These are phyloP conservation scores for Notodonta dromedarius DNA, from an alignment of 2,888 invertebrate species.

Conservation along the genomic window DNA sequence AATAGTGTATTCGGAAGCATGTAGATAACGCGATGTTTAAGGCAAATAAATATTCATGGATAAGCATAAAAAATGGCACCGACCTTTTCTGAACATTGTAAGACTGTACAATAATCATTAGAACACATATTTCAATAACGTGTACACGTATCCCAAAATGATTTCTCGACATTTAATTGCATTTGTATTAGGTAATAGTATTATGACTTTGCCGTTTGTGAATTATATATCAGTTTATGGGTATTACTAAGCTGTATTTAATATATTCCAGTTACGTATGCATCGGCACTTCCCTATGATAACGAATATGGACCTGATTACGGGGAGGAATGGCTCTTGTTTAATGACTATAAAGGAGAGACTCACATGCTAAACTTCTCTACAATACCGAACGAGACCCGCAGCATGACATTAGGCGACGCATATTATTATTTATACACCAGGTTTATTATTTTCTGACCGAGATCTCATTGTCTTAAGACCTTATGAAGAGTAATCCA, in stretches of 20 bases:
- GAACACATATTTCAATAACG: conserved; percentile 6
- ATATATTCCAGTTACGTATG: conserved; percentile 32
- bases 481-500: not conserved
- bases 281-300: conserved; percentile 41
- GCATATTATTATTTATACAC: conserved; percentile 78
- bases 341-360: conserved; percentile 71
- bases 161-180: not conserved
- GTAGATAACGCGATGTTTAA: not conserved
- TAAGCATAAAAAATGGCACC: not conserved
- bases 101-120: conserved; percentile 8
- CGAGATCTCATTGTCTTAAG: not conserved
- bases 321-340: conserved; percentile 76
- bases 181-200: not conserved
- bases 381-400: conserved; percentile 50
- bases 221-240: not conserved
- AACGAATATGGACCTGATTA: conserved; percentile 58
- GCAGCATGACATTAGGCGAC: conserved; percentile 58
- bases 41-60: not conserved
- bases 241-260: conserved; percentile 5
- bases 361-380: conserved; percentile 69
- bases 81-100: not conserved
- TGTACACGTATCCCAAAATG: conserved; percentile 15
- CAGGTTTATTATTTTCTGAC: conserved; percentile 49
- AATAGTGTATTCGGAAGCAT: not conserved
- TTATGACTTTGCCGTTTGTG: not conserved